Conservation (phyloP, 2,113 vertebrate genomes). For the Myrmophylax atrothorax region DNA sequence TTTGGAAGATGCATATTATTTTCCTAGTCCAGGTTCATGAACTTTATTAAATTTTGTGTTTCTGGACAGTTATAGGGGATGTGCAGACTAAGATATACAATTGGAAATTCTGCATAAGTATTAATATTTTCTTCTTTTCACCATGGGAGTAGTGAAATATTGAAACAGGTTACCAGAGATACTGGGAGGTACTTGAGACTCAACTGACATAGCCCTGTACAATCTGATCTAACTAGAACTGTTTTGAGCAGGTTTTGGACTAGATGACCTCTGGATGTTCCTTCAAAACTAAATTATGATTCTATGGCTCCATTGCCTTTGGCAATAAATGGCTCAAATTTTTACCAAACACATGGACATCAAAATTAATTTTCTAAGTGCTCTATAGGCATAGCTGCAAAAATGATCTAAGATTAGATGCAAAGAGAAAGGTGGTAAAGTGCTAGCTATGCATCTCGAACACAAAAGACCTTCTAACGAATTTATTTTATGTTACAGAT, state of each 20-base stretch:
- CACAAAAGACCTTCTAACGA: background rate
- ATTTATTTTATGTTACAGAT: background rate
- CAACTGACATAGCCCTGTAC: background rate
- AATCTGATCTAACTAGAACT: background rate
- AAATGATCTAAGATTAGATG: background rate
- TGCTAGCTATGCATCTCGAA: background rate
- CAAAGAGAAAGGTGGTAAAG: background rate
- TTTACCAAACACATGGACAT: background rate
- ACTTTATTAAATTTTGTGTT: background rate
- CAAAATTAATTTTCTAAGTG: background rate
- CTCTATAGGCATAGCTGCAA: background rate
- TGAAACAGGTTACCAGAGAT: background rate
- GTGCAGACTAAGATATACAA: background rate
- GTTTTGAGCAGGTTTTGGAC: background rate
- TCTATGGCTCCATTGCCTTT: background rate
- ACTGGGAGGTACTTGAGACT: background rate
- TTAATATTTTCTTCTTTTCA: background rate
- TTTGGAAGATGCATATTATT: background rate
- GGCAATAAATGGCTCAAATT: background rate
- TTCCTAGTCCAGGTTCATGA: background rate
- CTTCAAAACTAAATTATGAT: background rate
- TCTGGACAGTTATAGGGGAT: background rate
- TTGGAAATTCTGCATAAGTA: background rate
- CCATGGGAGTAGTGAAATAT: background rate
- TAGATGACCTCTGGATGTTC: background rate